A percentile compares a stretch with the other conserved stretches of the same genome.
phyloP scores from a whole-genome alignment of 2,113 vertebrate species.

The Hippocampus abdominalis region DNA sequence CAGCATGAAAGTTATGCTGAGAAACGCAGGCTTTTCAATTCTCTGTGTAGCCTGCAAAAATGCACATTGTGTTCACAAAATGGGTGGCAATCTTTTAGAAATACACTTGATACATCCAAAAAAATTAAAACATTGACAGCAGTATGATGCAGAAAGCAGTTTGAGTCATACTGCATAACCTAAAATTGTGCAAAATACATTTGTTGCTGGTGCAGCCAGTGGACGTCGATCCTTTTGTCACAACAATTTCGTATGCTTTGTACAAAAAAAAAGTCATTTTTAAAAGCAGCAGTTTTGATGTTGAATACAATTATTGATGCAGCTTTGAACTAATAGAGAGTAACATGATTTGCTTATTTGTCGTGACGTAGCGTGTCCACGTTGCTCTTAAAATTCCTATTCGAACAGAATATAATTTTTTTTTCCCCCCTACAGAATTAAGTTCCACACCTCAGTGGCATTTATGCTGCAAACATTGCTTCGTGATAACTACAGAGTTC shows the following conservation, averaged over 20 bases:
- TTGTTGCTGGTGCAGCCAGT: conserved; percentile 35
- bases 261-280: not conserved
- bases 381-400: too few relatives aligned
- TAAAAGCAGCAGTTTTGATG: not conserved
- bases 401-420: too few relatives aligned
- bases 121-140: conserved; percentile 30
- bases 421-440: not conserved
- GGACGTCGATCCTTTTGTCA: not conserved
- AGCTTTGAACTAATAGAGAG: not conserved
- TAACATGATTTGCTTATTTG: not conserved
- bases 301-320: not conserved
- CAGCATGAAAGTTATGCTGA: conserved; percentile 41
- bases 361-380: too few relatives aligned
- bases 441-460: conserved; percentile 13
- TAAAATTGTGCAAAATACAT: conserved; percentile 11
- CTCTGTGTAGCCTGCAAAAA: conserved; percentile 35
- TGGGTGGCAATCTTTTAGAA: conserved; percentile 47
- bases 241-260: not conserved
- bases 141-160: conserved; percentile 38
- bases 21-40: conserved; percentile 33
- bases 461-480: conserved; percentile 8
- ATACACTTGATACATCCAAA: conserved; percentile 25
- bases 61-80: conserved; percentile 42
- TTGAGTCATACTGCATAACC: conserved; percentile 17
- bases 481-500: conserved; percentile 12